Percentiles rank a stretch among this genome's conserved stretches.
Evolutionary conservation across 2,797 vertebrate genomes (phyloP).

Genomic region (Poecile montanus): DNA sequence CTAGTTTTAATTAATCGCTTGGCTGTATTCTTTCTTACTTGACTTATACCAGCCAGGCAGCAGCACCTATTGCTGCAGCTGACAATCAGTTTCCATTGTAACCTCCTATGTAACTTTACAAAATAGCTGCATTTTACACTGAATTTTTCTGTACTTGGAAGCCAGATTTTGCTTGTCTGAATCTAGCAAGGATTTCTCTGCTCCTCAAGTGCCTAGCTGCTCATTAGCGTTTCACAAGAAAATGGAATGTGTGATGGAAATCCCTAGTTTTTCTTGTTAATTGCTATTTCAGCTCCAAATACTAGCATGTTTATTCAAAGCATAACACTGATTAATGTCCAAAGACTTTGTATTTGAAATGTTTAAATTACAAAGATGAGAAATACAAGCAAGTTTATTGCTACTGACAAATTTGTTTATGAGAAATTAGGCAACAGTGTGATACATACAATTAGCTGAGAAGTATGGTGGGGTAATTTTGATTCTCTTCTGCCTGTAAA

Average conservation of each 20-base stretch:
- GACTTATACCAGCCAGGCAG: not conserved
- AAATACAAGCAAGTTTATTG: not conserved
- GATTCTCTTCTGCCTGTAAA: not conserved
- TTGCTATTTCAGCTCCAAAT: not conserved
- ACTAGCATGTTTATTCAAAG: not conserved
- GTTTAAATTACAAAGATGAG: not conserved
- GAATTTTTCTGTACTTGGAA: slow-evolving; percentile 24
- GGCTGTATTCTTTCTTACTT: not conserved
- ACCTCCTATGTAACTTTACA: not conserved
- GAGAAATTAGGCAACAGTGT: not conserved
- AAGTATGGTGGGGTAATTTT: not conserved
- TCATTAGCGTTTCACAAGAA: not conserved
- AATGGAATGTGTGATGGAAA: not conserved
- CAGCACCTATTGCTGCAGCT: not conserved
- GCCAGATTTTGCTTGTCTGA: slow-evolving; percentile 8
- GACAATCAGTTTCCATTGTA: slow-evolving; percentile 22
- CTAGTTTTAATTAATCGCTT: not conserved
- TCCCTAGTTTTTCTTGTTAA: not conserved
- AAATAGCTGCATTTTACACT: not conserved
- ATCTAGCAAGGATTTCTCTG: not conserved
- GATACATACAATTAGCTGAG: not conserved
- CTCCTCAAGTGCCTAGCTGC: not conserved
- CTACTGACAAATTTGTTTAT: not conserved
- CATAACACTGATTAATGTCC: not conserved
- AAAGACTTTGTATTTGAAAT: not conserved